A percentile compares a stretch with the other conserved stretches of the same genome.
Conservation (phyloP, 2,113 vertebrate genomes). For the Taxidea taxus region DNA sequence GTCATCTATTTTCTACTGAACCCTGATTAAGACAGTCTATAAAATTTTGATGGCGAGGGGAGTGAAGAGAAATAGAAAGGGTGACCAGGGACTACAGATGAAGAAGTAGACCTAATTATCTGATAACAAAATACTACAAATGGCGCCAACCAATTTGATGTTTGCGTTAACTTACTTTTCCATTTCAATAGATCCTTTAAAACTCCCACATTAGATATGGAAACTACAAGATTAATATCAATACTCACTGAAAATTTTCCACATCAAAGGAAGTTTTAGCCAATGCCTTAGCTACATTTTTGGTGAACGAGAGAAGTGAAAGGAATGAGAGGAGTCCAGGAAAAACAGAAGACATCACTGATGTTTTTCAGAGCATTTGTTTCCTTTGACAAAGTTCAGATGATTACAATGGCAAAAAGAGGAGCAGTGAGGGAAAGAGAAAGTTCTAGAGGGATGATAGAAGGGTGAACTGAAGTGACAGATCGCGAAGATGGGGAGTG, state of each 20-base stretch:
- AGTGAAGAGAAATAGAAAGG: neutral
- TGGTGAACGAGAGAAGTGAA: neutral
- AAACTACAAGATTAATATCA: neutral
- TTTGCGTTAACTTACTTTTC: neutral
- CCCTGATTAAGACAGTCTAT: neutral
- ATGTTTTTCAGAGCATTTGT: constrained; percentile 44
- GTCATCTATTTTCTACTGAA: neutral
- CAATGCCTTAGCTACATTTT: neutral
- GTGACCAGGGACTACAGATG: neutral
- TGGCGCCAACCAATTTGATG: neutral
- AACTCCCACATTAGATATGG: neutral
- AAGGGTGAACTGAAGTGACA: neutral
- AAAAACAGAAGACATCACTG: constrained; percentile 30
- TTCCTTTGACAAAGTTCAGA: constrained; percentile 53
- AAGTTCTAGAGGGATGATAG: neutral
- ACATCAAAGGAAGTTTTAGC: neutral
- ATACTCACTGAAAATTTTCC: neutral
- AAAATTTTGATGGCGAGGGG: neutral
- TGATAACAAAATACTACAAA: neutral
- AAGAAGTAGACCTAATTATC: neutral
- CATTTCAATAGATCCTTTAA: neutral
- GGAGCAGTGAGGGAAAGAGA: constrained; percentile 64
- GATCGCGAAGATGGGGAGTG: neutral
- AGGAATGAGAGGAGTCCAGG: neutral
- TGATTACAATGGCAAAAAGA: neutral